A percentile compares a stretch with the other conserved stretches of the same genome.
These are phyloP conservation scores for Platerodrilus igneus DNA, from an alignment of 2,888 invertebrate genomes.

Conservation along the genomic window DNA sequence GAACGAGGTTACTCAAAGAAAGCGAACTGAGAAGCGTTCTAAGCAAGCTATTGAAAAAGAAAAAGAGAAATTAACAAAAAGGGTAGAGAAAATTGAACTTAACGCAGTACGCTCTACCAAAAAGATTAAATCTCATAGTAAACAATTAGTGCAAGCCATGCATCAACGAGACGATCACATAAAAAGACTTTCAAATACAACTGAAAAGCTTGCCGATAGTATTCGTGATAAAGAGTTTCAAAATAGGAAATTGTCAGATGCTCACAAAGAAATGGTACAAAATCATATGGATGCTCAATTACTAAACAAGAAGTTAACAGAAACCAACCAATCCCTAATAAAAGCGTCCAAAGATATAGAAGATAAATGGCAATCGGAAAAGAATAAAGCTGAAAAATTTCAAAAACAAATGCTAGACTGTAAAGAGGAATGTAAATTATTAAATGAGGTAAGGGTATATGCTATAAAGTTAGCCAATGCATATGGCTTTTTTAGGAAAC, in stretches of 20 bases:
- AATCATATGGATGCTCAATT: slow-evolving; percentile 19
- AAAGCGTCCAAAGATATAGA: slow-evolving; percentile 10
- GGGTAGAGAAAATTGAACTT: slow-evolving; percentile 13
- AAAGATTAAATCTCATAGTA: slow-evolving; percentile 2
- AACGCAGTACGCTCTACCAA: slow-evolving; percentile 9
- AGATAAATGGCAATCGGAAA: slow-evolving; percentile 10
- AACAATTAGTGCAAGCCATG: slow-evolving; percentile 5
- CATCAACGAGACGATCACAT: slow-evolving; percentile 19
- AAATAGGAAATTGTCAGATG: slow-evolving; percentile 14
- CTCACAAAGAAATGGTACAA: slow-evolving; percentile 14
- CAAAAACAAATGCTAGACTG: slow-evolving; percentile 6
- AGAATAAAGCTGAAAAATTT: not conserved
- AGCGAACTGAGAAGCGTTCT: slow-evolving; percentile 5
- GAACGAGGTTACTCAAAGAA: slow-evolving; percentile 8
- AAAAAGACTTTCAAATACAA: slow-evolving; percentile 16
- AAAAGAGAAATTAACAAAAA: slow-evolving; percentile 5
- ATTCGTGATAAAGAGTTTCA: slow-evolving; percentile 20
- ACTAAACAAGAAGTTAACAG: slow-evolving; percentile 16
- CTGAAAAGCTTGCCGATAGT: slow-evolving; percentile 16
- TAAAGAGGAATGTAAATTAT: slow-evolving; percentile 5
- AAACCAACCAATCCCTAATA: slow-evolving; percentile 7
- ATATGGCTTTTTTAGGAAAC: slow-evolving; percentile 9
- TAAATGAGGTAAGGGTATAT: slow-evolving; percentile 3
- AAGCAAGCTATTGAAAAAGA: slow-evolving; percentile 13
- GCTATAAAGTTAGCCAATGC: not conserved